Evolutionary conservation across 2,797 vertebrate species (phyloP).

Genomic region (Urophycis tenuis): DNA sequence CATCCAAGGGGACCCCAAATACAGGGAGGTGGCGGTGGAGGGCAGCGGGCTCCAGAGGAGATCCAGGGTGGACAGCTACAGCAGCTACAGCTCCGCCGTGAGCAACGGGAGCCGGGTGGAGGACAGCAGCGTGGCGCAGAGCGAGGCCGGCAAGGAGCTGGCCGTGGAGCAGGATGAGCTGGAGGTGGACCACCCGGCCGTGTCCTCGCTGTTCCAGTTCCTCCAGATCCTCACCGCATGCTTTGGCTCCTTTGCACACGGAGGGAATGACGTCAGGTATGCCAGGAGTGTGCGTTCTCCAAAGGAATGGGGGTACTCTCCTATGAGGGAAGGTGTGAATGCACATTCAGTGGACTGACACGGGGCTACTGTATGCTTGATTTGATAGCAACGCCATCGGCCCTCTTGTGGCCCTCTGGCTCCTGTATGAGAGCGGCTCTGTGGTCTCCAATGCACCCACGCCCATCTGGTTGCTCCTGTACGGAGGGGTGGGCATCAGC

Average conservation of each 20-base stretch:
- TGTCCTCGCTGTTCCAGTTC: conserved; percentile 91
- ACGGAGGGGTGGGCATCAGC: conserved; percentile 88
- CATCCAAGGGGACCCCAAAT: conserved; percentile 81
- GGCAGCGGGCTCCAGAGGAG: conserved; percentile 75
- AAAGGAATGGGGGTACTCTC: neutral
- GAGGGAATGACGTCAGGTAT: conserved; percentile 95
- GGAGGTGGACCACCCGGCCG: conserved; percentile 79
- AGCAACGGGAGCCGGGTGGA: conserved; percentile 61
- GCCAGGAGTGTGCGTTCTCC: conserved; percentile 11
- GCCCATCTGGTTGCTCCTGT: conserved; percentile 92
- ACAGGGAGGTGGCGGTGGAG: conserved; percentile 60
- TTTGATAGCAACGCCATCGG: conserved; percentile 88
- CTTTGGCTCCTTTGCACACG: conserved; percentile 96
- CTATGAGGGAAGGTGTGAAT: neutral
- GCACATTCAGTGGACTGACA: conserved; percentile 14
- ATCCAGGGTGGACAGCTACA: conserved; percentile 84
- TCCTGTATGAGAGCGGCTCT: conserved; percentile 76
- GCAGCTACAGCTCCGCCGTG: conserved; percentile 83
- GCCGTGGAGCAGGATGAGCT: conserved; percentile 76
- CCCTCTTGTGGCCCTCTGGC: conserved; percentile 86
- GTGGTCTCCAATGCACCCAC: conserved; percentile 75
- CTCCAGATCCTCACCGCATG: conserved; percentile 96
- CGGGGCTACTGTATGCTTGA: neutral
- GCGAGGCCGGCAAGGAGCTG: conserved; percentile 45
- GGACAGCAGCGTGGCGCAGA: conserved; percentile 48